Percentiles rank a stretch among this genome's conserved stretches.
These are phyloP conservation scores for Cryptomyrus ogoouensis DNA, from an alignment of 2,113 vertebrate species.

Conservation along the genomic window DNA sequence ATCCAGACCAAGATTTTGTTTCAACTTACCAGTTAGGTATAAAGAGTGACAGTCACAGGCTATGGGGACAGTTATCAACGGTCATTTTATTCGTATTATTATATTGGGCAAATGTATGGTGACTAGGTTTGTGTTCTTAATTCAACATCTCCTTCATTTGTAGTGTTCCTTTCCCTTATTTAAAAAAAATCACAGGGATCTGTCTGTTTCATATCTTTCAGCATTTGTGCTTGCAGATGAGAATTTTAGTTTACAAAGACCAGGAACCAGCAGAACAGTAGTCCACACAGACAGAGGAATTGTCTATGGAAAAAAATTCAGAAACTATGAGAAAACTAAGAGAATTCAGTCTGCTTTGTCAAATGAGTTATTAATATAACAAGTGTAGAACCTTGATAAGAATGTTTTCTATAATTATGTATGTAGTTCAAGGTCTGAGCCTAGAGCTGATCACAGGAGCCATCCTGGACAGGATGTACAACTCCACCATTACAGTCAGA, in stretches of 20 bases:
- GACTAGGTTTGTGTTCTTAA: background rate
- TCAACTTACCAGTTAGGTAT: background rate
- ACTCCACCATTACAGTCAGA: background rate
- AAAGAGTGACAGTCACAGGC: background rate
- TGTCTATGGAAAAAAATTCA: background rate
- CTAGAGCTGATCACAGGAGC: background rate
- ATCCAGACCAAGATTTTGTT: background rate
- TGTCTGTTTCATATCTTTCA: background rate
- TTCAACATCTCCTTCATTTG: background rate
- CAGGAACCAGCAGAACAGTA: background rate
- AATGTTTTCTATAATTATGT: background rate
- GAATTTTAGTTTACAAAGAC: background rate
- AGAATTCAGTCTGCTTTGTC: background rate
- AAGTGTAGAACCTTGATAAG: background rate
- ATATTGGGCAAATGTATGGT: background rate
- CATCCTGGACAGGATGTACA: background rate
- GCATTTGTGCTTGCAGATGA: background rate
- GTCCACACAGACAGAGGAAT: background rate
- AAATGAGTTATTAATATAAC: background rate
- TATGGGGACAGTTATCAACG: background rate
- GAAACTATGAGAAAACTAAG: background rate
- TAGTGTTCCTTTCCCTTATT: background rate
- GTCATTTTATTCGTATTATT: background rate
- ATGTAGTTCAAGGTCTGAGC: background rate
- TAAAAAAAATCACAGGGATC: background rate